Percentiles rank a stretch among this genome's conserved stretches.
These are phyloP conservation scores for Hemiscyllium ocellatum DNA, from an alignment of 2,113 vertebrate genomes.

Conservation along the genomic window DNA sequence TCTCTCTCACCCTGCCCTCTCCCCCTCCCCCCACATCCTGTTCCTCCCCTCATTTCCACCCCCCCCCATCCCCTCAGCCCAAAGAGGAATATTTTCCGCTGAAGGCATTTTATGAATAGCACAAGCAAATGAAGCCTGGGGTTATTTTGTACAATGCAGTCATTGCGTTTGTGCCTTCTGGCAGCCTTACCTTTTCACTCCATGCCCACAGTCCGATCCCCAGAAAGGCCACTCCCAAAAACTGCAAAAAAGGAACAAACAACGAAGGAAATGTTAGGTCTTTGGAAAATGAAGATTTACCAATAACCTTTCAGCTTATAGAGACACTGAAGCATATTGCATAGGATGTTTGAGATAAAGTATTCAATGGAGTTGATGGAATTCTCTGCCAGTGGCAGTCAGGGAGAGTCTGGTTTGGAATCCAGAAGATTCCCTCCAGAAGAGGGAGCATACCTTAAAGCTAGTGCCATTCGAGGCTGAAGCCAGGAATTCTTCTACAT, in stretches of 20 bases:
- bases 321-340: not conserved
- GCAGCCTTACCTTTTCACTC: slow-evolving; percentile 83
- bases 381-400: not conserved
- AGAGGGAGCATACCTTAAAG: not conserved
- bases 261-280: not conserved
- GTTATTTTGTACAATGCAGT: not conserved
- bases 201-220: slow-evolving; percentile 92
- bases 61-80: not conserved
- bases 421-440: not conserved
- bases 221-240: slow-evolving; percentile 88
- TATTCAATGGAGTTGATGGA: not conserved
- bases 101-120: not conserved
- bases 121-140: not conserved
- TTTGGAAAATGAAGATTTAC: not conserved
- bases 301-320: not conserved
- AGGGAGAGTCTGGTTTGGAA: not conserved
- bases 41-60: not conserved
- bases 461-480: not conserved
- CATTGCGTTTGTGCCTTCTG: no score
- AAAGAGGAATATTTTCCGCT: not conserved
- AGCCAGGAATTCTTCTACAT: not conserved
- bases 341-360: not conserved
- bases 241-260: slow-evolving; percentile 59
- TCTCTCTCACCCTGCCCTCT: not conserved
- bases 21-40: not conserved